Conservation (phyloP, 2,797 vertebrate genomes). For the Tenualosa ilisha region DNA sequence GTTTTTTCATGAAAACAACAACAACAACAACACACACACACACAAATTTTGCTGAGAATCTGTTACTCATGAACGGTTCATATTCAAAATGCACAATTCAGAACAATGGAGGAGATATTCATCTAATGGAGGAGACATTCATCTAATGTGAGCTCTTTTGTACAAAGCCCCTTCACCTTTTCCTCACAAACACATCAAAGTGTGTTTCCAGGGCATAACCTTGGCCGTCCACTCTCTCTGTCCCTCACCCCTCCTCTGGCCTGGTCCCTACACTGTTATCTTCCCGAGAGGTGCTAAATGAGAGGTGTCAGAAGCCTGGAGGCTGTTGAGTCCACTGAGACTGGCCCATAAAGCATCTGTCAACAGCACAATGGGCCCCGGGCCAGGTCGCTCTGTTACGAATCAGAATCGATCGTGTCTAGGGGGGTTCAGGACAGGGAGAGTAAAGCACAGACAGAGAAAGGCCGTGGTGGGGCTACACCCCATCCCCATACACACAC, state of each 20-base stretch:
- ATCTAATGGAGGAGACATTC: too few relatives aligned
- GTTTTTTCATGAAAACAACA: too few relatives aligned
- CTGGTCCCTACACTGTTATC: not conserved
- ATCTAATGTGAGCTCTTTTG: too few relatives aligned
- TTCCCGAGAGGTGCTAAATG: not conserved
- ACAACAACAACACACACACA: not conserved
- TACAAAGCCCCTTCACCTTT: not conserved
- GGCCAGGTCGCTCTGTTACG: not conserved
- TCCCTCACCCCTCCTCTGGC: not conserved
- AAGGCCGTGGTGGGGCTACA: not conserved
- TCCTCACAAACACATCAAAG: not conserved
- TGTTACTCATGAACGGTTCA: too few relatives aligned
- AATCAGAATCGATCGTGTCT: not conserved
- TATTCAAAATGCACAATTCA: too few relatives aligned
- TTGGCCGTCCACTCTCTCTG: not conserved
- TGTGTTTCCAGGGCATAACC: not conserved
- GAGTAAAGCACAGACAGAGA: not conserved
- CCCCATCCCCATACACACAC: too few relatives aligned
- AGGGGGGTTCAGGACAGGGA: not conserved
- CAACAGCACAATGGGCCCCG: not conserved
- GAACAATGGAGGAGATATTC: too few relatives aligned
- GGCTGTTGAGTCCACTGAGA: not conserved
- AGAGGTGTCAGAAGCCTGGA: not conserved
- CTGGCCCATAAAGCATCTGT: not conserved
- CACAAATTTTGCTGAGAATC: not conserved